phyloP scores from a whole-genome alignment of 1,140 invertebrate genomes.

The Meloidogyne hapla region DNA sequence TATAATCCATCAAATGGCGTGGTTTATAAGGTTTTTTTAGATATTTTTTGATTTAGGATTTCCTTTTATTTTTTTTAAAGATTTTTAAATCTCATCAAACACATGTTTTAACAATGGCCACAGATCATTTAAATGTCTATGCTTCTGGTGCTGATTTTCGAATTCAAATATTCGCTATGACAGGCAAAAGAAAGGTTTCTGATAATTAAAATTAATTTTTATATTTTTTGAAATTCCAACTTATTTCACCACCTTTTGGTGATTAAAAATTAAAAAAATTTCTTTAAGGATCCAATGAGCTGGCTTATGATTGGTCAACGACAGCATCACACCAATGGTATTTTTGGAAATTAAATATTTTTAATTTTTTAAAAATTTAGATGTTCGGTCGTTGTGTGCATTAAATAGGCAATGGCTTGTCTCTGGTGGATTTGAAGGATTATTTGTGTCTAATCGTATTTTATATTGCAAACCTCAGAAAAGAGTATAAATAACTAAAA shows the following conservation, averaged over 20 bases:
- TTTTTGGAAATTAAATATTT: background rate
- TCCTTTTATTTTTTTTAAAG: constrained; percentile 25
- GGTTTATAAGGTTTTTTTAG: constrained; percentile 43
- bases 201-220: constrained; percentile 3
- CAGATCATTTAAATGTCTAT: constrained; percentile 38
- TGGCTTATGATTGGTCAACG: constrained; percentile 46
- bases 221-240: no score
- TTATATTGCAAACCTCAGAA: constrained; percentile 16
- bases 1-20: constrained; percentile 40
- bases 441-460: constrained; percentile 37
- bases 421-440: constrained; percentile 49
- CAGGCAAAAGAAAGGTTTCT: constrained; percentile 25
- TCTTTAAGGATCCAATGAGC: constrained; percentile 39
- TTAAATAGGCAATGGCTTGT: constrained; percentile 39
- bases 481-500: background rate
- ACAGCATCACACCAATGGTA: constrained; percentile 42
- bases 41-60: background rate
- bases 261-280: background rate
- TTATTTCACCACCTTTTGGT: no score
- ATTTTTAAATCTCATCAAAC: constrained; percentile 41
- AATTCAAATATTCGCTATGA: constrained; percentile 43
- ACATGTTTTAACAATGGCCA: constrained; percentile 32
- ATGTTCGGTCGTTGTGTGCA: constrained; percentile 37
- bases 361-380: constrained; percentile 40
- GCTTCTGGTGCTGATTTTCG: constrained; percentile 48